Base-by-base conservation (phyloP, 2,888 invertebrate genomes). In the Electrophaes corylata region DNA sequence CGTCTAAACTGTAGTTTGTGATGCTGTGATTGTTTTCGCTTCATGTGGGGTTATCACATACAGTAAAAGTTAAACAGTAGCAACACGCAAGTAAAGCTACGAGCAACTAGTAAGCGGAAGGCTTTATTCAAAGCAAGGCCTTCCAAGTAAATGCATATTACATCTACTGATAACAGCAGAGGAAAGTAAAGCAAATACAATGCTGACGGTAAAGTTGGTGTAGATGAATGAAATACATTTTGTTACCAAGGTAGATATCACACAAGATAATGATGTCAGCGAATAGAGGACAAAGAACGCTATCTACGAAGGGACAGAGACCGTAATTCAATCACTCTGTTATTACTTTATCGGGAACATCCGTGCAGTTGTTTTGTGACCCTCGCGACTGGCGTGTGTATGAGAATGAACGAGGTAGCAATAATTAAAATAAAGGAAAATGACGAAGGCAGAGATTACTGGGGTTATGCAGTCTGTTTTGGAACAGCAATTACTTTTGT, bases 391-490 rank as follows among this genome's bases (percentile, higher is more conserved):
- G n/a, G 46, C 23, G 23, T 44, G 64, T 64, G 57, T 61, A 62
- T 54, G 33, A 66, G 56, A 69, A 74, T 73, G 71, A 67, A 65
- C 53, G 69, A 71, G 67, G 70, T 64, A 57, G 52, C 53, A 20
- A 62, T 49, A 57, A 66, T 61, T 52, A 46, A 52, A 48, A 55
- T 37, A 49, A 63, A 68, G 35, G 55, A 66, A 41, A 51, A 71
- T 66, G 70, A 54, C 45, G 54, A 55, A 11, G 71, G 75, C 39
- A 70, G 31, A n/a, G 78, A 79, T 41, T 66, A 59, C 14, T 95
- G 95, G 94, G 95, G 95, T 3, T 95, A 94, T 82, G 85, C 93
- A 49, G 93, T 95, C 29, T 93, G 94, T 44, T 76, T 94, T 18
- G 94, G 94, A 16, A 92, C 94, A 55, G 88, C 94, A 44, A 78